Base-by-base conservation (phyloP, 1,140 invertebrate genomes). In the Drosophila subobscura region DNA sequence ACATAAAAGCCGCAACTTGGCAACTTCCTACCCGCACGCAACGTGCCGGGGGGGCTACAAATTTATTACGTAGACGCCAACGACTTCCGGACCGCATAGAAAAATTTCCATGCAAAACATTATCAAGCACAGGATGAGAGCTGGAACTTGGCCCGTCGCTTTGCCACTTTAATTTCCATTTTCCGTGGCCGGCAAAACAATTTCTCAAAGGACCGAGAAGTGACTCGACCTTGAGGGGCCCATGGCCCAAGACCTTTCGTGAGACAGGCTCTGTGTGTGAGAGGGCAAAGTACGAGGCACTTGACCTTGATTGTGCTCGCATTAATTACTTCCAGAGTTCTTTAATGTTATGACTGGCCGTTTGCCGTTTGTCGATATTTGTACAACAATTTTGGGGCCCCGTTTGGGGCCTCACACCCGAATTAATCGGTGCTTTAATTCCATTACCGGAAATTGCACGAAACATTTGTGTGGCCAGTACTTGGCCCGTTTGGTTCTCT, bases 241-340 rank as follows among this genome's bases (percentile, higher is more conserved):
- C 16, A 20, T 44, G 56, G 41, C 40, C n/a, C n/a, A 4, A 37
- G 33, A 12, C 10, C 50, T 25, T 47, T 49, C 47, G 25, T 50
- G 45, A 23, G 37, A 44, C 2, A 5, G 40, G 33, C 10, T 10
- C 40, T 47, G 20, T 10, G 44, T 52, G 66, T 66, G 76, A 77
- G 64, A 75, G 81, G 83, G 70, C 81, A 88, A 78, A 81, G 83
- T 76, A 86, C 83, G 78, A 74, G 81, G 83, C 76, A 86, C 83
- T 88, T 86, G 81, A 86, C 81, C 81, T 86, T 86, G 81, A 88
- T 86, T 83, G 78, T 64, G 83, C 83, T 86, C 76, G 83, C 78
- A 86, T 83, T 86, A 88, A 86, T 86, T 88, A 86, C 74, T 88
- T 64, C 49, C 16, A 20, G 54, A 4, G 4, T 61, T 76, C 71